Base-by-base conservation (phyloP, 2,888 invertebrate genomes). In the Melanostoma mellinum region DNA sequence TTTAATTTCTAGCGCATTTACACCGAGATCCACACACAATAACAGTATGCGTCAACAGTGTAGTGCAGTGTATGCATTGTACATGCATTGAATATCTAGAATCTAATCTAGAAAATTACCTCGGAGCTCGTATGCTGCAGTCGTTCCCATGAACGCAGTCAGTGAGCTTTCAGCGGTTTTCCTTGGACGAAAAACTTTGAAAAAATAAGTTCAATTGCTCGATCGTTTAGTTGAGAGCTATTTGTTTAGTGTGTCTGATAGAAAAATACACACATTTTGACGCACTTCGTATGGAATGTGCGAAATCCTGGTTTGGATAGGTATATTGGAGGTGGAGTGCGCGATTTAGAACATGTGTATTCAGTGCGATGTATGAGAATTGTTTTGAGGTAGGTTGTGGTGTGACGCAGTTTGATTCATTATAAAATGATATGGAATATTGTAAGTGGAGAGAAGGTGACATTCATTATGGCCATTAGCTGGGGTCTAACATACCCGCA, bases 41-140 rank as follows among this genome's bases (percentile, higher is more conserved):
- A 35, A 38, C 35, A 40, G 2, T 30, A 55, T 44, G 35, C 10
- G 38, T 3, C 40, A 20, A 20, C 20, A 30, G 20, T 33, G 48
- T 44, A 8, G 56, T 68, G 68, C 56, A 44, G 8, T 71, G 72
- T 61, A 63, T 81, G 67, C 77, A 77, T 35, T 44, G 32, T 6
- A 33, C 38, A 38, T 58, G 65, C 71, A 75, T 40, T 69, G 78
- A 63, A 82, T 78, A 65, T 58, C 65, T 68, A 73, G 68, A 82
- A 82, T 82, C 84, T 84, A 84, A 84, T 84, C 84, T 84, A 84
- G 79, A 84, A 84, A 84, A 84, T 84, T 84, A 84, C 79, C 79
- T 84, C 79, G 71, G 79, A 84, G 69, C 74, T 79, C 65, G 60
- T 73, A 73, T 61, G 55, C 55, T 65, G 46, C 8, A 30, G 55